These are phyloP conservation scores for Eupithecia abbreviata DNA, from an alignment of 2,888 invertebrate genomes.

Conservation along the genomic window DNA sequence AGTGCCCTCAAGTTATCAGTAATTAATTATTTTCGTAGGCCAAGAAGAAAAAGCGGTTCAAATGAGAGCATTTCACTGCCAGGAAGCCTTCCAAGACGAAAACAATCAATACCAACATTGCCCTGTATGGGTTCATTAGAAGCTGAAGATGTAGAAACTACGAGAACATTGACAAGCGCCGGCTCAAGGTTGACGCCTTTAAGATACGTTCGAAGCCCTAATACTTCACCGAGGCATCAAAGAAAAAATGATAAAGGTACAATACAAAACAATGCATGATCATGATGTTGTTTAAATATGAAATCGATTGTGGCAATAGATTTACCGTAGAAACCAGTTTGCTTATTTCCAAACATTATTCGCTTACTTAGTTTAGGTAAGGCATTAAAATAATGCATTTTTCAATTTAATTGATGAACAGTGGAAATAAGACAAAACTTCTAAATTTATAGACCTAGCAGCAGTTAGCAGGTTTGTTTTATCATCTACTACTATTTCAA, in stretches of 20 bases:
- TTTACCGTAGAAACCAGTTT: no score
- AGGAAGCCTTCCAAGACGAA: slow-evolving; percentile 85
- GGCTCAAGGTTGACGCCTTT: slow-evolving; percentile 78
- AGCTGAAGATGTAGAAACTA: slow-evolving; percentile 80
- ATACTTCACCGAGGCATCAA: slow-evolving; percentile 82
- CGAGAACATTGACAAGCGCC: slow-evolving; percentile 76
- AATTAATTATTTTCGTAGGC: slow-evolving; percentile 49
- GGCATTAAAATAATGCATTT: neutral
- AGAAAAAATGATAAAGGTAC: slow-evolving; percentile 73
- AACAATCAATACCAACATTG: slow-evolving; percentile 82
- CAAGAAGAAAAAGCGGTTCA: slow-evolving; percentile 80
- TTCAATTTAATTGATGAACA: neutral
- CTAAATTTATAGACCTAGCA: no score
- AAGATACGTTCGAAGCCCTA: slow-evolving; percentile 75
- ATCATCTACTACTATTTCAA: no score
- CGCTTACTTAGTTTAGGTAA: neutral
- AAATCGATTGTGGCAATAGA: neutral
- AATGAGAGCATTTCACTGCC: slow-evolving; percentile 87
- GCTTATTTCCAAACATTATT: neutral
- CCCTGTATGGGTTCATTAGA: slow-evolving; percentile 78
- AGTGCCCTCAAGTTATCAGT: neutral
- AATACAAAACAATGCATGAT: no score
- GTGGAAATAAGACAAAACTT: no score
- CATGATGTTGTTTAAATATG: neutral
- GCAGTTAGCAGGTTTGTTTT: no score